These are phyloP conservation scores for Temnothorax unifasciatus DNA, from an alignment of 2,888 invertebrate genomes.

Conservation along the genomic window DNA sequence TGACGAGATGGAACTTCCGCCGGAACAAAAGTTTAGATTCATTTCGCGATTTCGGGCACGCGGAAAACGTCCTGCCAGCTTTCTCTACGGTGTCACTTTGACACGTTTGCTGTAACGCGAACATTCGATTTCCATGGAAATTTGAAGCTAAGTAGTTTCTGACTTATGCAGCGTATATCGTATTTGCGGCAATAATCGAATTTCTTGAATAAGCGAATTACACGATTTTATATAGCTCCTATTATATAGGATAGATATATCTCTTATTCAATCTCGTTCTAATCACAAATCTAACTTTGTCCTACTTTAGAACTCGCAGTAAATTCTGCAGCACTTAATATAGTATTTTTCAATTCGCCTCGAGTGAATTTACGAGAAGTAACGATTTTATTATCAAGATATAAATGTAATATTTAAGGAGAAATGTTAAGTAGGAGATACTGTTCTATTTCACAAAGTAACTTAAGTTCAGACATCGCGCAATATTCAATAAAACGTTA, in stretches of 20 bases:
- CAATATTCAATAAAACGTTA: conserved; percentile 14
- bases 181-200: conserved; percentile 7
- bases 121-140: conserved; percentile 46
- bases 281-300: conserved; percentile 6
- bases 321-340: neutral
- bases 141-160: neutral
- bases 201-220: neutral
- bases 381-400: neutral
- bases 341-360: neutral
- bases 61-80: conserved; percentile 8
- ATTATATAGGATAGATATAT: too few relatives aligned
- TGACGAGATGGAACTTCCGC: conserved; percentile 28
- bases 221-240: neutral
- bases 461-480: neutral
- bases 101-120: conserved; percentile 2
- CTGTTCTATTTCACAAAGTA: neutral
- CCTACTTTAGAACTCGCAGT: neutral
- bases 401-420: neutral
- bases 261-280: neutral
- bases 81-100: conserved; percentile 36
- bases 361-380: conserved; percentile 4
- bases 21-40: conserved; percentile 45
- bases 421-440: neutral
- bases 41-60: conserved; percentile 30
- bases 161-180: neutral